These are phyloP conservation scores for Leptinotarsa undecemlineata DNA, from an alignment of 1,140 invertebrate species.

Conservation along the genomic window DNA sequence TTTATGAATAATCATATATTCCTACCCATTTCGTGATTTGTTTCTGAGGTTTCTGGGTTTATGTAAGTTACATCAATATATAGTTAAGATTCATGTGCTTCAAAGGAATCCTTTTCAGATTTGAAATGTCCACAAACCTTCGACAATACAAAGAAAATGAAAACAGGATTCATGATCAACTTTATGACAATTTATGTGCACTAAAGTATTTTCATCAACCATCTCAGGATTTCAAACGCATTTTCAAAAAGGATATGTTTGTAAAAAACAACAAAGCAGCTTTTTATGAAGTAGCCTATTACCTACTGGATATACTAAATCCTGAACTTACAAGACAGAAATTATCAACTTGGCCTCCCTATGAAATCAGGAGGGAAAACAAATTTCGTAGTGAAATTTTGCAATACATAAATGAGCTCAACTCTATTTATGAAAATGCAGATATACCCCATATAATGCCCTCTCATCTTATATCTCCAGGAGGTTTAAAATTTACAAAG, in stretches of 20 bases:
- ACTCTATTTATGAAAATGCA: constrained; percentile 39
- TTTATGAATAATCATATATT: no score
- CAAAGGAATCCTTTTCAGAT: background rate
- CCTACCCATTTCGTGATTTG: no score
- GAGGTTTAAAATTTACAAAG: constrained; percentile 45
- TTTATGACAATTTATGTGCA: constrained; percentile 39
- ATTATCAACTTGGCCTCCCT: constrained; percentile 42
- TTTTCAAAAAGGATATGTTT: constrained; percentile 51
- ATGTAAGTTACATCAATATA: no score
- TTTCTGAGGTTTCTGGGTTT: no score
- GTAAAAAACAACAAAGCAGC: constrained; percentile 50
- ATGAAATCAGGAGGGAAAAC: constrained; percentile 41
- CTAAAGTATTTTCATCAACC: constrained; percentile 40
- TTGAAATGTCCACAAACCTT: background rate
- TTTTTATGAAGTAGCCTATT: constrained; percentile 48
- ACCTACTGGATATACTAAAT: constrained; percentile 44
- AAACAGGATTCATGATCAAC: constrained; percentile 38
- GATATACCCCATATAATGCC: constrained; percentile 44
- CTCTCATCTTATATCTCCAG: constrained; percentile 48
- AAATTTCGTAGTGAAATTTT: constrained; percentile 48
- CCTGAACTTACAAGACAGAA: constrained; percentile 42
- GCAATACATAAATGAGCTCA: constrained; percentile 45
- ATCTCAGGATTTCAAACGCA: constrained; percentile 38
- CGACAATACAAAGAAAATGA: constrained; percentile 32
- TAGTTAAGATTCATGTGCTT: no score